Evolutionary conservation across 2,888 invertebrate species (phyloP), one percentile per base, ranked within the genome.

Genomic region (Phorcus lineatus): DNA sequence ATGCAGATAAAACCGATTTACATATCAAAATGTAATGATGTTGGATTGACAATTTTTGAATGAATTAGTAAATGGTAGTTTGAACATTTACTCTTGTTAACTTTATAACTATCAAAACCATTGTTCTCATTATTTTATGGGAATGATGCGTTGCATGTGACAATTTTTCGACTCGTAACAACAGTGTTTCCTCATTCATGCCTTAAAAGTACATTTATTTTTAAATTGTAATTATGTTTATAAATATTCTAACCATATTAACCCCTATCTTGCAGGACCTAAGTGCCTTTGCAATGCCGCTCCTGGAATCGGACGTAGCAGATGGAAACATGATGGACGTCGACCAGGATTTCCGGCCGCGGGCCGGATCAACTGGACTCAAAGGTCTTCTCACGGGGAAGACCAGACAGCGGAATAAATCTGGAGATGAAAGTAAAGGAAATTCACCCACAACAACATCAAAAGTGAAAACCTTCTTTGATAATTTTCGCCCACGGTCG

Each of bases 231-330:
- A 36, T 7, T 36, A 36, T 36, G 36, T 36, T 36, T 36, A 36
- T 36, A 36, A 36, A 36, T 36, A 7, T 62, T 28, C 13, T 28
- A 11, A 24, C 28, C 3, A 40, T 22, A 47, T 57, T 47, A 28
- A 47, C 74, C 83, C 80, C 74, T 78, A 55, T 78, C n/a, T 86
- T 86, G 17, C 90, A 92, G 92, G 92, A 92, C 80, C 85, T 92
- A 79, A 91, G 92, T 86, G 90, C 91, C 80, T 91, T 91, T 85
- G 92, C 92, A 28, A 91, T 92, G 91, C 91, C 90, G 2, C 83
- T 90, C 40, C 83, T 91, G 85, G 90, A 91, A 62, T 81, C 87
- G 57, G 88, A 87, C 66, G 78, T 82, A 53, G 80, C 81, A 16
- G 86, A 87, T 62, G 77, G 84, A 62, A 82, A 85, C 55, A 77